Evolutionary conservation across 2,113 vertebrate genomes (phyloP).

Genomic region (Cochlearius cochlearius): DNA sequence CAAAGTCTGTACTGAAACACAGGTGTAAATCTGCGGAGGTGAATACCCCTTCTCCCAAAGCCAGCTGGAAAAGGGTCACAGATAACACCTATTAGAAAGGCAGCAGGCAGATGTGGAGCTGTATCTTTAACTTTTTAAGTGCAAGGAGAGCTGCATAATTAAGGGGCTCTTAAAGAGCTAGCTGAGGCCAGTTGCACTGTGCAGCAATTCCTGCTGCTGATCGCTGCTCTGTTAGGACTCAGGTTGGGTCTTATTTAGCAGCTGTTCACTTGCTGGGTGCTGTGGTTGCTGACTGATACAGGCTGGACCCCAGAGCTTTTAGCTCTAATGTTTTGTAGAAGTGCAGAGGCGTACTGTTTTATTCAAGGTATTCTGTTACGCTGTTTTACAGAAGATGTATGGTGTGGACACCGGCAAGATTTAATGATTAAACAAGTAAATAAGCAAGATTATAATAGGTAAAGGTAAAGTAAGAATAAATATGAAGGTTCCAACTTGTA

Average conservation of each 20-base stretch:
- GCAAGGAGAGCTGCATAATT: not conserved
- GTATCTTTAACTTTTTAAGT: not conserved
- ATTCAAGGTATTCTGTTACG: not conserved
- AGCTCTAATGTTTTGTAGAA: not conserved
- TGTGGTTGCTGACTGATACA: not conserved
- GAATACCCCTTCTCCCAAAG: not conserved
- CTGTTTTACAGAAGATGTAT: not conserved
- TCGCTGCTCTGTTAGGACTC: not conserved
- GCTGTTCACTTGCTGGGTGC: rapidly evolving
- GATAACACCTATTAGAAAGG: not conserved
- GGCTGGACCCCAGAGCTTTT: not conserved
- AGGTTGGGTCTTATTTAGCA: not conserved
- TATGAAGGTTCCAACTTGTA: not conserved
- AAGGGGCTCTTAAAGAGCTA: not conserved
- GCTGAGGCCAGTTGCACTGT: not conserved
- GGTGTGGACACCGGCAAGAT: not conserved
- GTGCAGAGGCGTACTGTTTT: not conserved
- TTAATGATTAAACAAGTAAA: not conserved
- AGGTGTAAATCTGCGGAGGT: not conserved
- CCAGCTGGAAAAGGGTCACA: not conserved
- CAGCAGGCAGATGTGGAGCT: not conserved
- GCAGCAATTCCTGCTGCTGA: not conserved
- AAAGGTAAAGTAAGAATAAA: not conserved
- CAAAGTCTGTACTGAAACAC: not conserved
- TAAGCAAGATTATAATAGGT: not conserved